Base-by-base conservation (phyloP, 2,113 vertebrate species). In the Archilochus colubris region DNA sequence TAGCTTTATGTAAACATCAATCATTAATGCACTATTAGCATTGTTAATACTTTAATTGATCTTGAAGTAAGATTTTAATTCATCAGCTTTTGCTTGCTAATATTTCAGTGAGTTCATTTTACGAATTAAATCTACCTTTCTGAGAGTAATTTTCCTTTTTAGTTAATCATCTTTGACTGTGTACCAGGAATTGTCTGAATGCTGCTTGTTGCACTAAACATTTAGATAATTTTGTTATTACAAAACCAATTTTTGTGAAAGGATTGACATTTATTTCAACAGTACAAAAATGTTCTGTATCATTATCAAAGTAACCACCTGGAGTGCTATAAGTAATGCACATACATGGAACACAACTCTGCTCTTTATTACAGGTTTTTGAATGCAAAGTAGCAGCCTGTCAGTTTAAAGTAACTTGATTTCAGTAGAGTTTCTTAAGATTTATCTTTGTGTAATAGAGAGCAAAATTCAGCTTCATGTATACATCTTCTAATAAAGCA, bases 241-340 rank as follows among this genome's bases (percentile, higher is more conserved):
- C 61, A 76, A 96, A 93, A 53, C 17, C 46, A 63, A 44, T 88
- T 78, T 63, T 63, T 70, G 13, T 79, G 67, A 91, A 44, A 51
- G 69, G 63, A 76, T 82, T 95, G 85, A 53, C 20, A 4, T 88
- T 91, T 86, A 82, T 91, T 93, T 89, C 66, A 73, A 13, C 7
- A 21, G 67, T 36, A 72, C 20, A 66, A 30, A 89, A 80, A 86
- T 66, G 22, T 69, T 94, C 67, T 59, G 31, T 82, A 18, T 91
- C 82, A 61, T 91, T 96, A 95, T 95, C 44, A 85, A 92, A 95
- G 91, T 87, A 78, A 94, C 91, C 89, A 95, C 96, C 90, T 92
- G 83, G 91, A 93, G 86, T 81, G 91, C 86, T 94, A 1, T 88
- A 87, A 89, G 88, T 86, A 93, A 91, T 92, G 88, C 93, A 87